These are phyloP conservation scores for Trichonephila clavipes DNA, from an alignment of 1,140 invertebrate genomes.

Conservation along the genomic window DNA sequence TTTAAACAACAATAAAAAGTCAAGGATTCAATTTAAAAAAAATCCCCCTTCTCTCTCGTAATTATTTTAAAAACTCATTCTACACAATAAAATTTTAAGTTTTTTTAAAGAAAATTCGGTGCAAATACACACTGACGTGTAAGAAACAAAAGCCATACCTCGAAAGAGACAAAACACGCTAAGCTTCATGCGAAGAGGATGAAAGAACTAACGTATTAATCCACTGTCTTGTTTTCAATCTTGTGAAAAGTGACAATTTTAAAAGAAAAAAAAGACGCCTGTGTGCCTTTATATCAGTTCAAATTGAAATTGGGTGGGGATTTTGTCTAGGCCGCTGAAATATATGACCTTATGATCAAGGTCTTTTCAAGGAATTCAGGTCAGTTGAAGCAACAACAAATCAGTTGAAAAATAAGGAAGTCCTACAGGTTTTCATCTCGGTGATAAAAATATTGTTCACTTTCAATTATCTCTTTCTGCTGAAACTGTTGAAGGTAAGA, in stretches of 20 bases:
- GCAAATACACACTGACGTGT: too few species aligned
- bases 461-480: background rate
- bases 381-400: slow-evolving; percentile 48
- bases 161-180: background rate
- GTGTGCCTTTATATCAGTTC: background rate
- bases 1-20: too few species aligned
- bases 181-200: background rate
- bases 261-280: background rate
- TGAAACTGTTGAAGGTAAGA: background rate
- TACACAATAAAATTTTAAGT: too few species aligned
- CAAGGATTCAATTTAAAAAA: too few species aligned
- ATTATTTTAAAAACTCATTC: too few species aligned
- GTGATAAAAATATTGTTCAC: slow-evolving; percentile 45
- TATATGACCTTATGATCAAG: slow-evolving; percentile 61
- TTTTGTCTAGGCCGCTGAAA: slow-evolving; percentile 43
- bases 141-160: background rate
- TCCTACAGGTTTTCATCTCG: background rate
- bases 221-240: background rate
- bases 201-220: slow-evolving; percentile 27
- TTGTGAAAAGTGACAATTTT: slow-evolving; percentile 16
- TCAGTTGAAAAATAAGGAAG: slow-evolving; percentile 10
- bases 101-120: too few species aligned
- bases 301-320: slow-evolving; percentile 53
- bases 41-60: too few species aligned
- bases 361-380: slow-evolving; percentile 63